A percentile compares a stretch with the other conserved stretches of the same genome.
phyloP scores from a whole-genome alignment of 2,888 invertebrate species.

The Chrysopilus asiliformis region DNA sequence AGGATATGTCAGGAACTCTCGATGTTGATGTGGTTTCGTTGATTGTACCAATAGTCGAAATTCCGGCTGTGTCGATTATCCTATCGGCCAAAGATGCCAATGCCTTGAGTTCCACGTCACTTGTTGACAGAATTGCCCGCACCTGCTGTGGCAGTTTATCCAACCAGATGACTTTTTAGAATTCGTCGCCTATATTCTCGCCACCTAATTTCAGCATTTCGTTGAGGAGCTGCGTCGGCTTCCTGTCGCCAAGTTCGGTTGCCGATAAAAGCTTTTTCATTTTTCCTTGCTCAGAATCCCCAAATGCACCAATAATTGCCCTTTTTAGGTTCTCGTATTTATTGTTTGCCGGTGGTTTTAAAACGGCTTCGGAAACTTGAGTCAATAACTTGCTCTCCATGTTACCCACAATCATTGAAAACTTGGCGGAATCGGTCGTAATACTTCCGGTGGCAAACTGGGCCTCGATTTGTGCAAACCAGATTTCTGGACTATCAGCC shows the following conservation, averaged over 20 bases:
- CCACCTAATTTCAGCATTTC: conserved; percentile 13
- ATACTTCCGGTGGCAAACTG: conserved; percentile 18
- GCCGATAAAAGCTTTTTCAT: conserved; percentile 12
- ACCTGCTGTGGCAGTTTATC: no score
- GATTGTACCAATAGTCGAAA: no score
- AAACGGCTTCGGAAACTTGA: conserved; percentile 15
- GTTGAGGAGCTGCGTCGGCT: no score
- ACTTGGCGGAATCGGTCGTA: conserved; percentile 17
- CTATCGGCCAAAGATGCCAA: not conserved
- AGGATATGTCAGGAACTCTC: no score
- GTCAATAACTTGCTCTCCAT: conserved; percentile 15
- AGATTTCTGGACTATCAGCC: conserved; percentile 21
- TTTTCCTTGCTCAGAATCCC: no score
- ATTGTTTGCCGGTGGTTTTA: conserved; percentile 12
- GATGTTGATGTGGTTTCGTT: no score
- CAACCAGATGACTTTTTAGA: no score
- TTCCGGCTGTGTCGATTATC: not conserved
- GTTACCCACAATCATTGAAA: conserved; percentile 16
- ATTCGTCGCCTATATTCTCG: no score
- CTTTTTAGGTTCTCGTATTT: conserved; percentile 14
- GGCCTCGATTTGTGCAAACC: conserved; percentile 21
- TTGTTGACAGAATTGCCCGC: conserved; percentile 10
- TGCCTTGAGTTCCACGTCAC: not conserved
- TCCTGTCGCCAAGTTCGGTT: no score
- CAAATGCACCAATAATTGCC: no score